These are phyloP conservation scores for Panagrolaimus sp. DNA, from an alignment of 1,140 invertebrate genomes.

Conservation along the genomic window DNA sequence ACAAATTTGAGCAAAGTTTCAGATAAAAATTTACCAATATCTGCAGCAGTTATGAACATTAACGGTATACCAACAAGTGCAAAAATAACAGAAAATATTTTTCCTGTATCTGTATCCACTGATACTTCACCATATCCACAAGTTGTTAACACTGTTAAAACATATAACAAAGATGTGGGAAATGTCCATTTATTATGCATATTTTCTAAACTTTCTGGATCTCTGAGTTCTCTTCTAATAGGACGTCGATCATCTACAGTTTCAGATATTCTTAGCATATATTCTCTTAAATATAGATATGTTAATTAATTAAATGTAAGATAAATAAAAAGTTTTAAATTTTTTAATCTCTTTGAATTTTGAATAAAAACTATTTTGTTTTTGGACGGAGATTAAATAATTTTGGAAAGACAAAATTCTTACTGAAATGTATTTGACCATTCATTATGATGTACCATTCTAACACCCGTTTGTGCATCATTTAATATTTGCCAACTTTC, in stretches of 20 bases:
- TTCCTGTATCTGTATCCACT: slow-evolving; percentile 57
- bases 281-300: slow-evolving; percentile 35
- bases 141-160: slow-evolving; percentile 56
- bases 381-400: too few species aligned
- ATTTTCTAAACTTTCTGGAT: slow-evolving; percentile 50
- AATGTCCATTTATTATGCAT: slow-evolving; percentile 59
- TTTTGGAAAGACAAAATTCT: too few species aligned
- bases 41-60: slow-evolving; percentile 59
- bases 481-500: slow-evolving; percentile 55
- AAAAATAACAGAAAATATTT: slow-evolving; percentile 57
- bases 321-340: too few species aligned
- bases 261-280: slow-evolving; percentile 54
- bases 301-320: too few species aligned
- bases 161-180: slow-evolving; percentile 54
- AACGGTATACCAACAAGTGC: slow-evolving; percentile 58
- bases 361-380: too few species aligned
- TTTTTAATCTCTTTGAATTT: too few species aligned
- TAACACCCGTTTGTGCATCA: slow-evolving; percentile 49
- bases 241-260: slow-evolving; percentile 53
- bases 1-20: slow-evolving; percentile 57
- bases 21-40: slow-evolving; percentile 58
- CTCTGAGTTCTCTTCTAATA: slow-evolving; percentile 48
- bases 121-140: slow-evolving; percentile 58
- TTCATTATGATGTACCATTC: slow-evolving; percentile 44
- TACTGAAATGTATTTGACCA: slow-evolving; percentile 46